These are phyloP conservation scores for Nephrotoma appendiculata DNA, from an alignment of 2,888 invertebrate species.

Conservation along the genomic window DNA sequence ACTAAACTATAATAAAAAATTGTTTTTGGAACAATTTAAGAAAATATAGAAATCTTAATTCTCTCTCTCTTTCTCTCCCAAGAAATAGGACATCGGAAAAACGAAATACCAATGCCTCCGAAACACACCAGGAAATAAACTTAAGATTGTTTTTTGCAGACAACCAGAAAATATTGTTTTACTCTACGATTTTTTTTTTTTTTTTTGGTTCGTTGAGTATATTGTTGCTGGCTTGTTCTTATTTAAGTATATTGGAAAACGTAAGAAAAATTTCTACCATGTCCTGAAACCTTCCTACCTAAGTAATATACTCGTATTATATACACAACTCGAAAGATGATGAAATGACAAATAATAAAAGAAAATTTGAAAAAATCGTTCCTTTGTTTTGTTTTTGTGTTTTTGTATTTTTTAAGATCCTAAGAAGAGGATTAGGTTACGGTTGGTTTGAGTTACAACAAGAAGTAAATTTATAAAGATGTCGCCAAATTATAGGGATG, in stretches of 20 bases:
- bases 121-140: background rate
- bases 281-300: background rate
- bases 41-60: background rate
- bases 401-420: background rate
- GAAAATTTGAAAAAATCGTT: background rate
- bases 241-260: background rate
- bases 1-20: background rate
- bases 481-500: background rate
- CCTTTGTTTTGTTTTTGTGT: background rate
- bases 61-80: background rate
- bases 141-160: background rate
- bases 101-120: background rate
- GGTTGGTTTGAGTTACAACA: background rate
- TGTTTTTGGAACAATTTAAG: background rate
- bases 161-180: background rate
- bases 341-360: background rate
- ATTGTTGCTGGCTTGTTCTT: background rate
- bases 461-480: background rate
- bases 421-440: background rate
- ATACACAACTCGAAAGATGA: background rate
- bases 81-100: background rate
- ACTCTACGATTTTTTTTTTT: background rate
- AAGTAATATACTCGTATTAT: background rate
- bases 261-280: background rate
- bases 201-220: background rate